These are phyloP conservation scores for Rhinatrema bivittatum DNA, from an alignment of 2,797 vertebrate species.

Conservation along the genomic window DNA sequence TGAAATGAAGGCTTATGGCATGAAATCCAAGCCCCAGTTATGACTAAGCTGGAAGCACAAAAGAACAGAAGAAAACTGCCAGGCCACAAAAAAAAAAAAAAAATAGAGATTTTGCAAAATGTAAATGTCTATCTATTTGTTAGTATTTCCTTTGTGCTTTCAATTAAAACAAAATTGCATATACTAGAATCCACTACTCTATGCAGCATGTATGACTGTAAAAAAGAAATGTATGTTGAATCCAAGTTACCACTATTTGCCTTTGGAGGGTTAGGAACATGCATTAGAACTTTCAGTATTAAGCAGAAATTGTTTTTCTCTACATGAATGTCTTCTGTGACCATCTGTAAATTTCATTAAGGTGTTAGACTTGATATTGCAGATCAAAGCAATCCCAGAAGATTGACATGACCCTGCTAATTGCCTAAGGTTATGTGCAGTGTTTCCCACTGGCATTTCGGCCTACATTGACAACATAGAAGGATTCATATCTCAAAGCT, in stretches of 20 bases:
- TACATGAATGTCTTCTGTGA: conserved; percentile 38
- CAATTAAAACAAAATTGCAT: conserved; percentile 2
- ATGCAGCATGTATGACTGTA: conserved; percentile 22
- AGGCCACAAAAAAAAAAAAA: too few species aligned
- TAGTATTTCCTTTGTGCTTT: conserved; percentile 7
- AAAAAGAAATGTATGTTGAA: conserved; percentile 31
- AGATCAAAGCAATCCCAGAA: conserved; percentile 48
- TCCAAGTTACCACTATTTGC: conserved; percentile 43
- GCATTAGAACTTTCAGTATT: conserved; percentile 37
- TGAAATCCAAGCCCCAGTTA: too few species aligned
- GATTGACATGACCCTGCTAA: conserved; percentile 46
- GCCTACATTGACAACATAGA: conserved; percentile 42
- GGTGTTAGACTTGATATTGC: conserved; percentile 46
- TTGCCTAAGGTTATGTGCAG: conserved; percentile 46
- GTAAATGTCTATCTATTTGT: conserved; percentile 19
- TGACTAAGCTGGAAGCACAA: too few species aligned
- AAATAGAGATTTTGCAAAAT: too few species aligned
- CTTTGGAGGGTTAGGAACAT: conserved; percentile 40
- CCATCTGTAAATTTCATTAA: conserved; percentile 54
- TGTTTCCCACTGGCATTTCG: conserved; percentile 45
- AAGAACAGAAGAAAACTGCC: too few species aligned
- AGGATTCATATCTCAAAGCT: conserved; percentile 43
- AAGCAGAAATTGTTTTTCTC: conserved; percentile 41
- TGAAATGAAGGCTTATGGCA: too few species aligned
- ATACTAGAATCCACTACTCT: conserved; percentile 31